Conservation (phyloP, 1,140 invertebrate species). For the Conus ventricosus region DNA sequence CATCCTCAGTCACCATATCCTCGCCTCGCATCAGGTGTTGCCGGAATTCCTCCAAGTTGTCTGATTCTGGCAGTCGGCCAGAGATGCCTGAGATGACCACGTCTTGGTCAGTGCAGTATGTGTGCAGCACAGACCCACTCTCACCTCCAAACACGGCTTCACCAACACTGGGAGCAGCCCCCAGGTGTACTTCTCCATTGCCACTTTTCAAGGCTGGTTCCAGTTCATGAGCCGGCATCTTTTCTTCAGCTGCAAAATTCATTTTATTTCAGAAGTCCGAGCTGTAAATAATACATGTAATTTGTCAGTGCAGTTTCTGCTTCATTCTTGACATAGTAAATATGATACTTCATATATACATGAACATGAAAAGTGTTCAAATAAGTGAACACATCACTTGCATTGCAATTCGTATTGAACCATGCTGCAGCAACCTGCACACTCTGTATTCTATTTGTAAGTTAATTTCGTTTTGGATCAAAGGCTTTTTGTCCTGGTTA, state of each 20-base stretch:
- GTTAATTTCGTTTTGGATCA: too few relatives aligned
- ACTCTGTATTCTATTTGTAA: too few relatives aligned
- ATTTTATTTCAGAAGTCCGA: too few relatives aligned
- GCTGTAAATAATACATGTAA: too few relatives aligned
- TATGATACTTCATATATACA: too few relatives aligned
- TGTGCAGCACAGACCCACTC: not conserved
- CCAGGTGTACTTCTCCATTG: not conserved
- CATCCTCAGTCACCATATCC: constrained; percentile 92
- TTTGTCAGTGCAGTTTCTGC: too few relatives aligned
- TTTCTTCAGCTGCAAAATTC: not conserved
- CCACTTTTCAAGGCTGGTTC: not conserved
- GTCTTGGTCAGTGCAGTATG: constrained; percentile 65
- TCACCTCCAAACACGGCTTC: not conserved
- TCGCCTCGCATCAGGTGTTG: constrained; percentile 88
- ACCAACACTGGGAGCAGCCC: not conserved
- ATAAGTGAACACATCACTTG: too few relatives aligned
- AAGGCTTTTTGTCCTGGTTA: too few relatives aligned
- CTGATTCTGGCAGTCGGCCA: constrained; percentile 91
- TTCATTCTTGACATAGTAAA: too few relatives aligned
- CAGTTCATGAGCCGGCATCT: constrained; percentile 17
- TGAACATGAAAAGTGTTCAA: too few relatives aligned
- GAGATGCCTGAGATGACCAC: constrained; percentile 93
- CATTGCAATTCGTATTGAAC: too few relatives aligned
- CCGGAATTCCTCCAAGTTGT: constrained; percentile 91
- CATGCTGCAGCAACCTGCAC: too few relatives aligned